These are phyloP conservation scores for Pseudobourletiella spinata DNA, from an alignment of 1,140 invertebrate genomes.

Conservation along the genomic window DNA sequence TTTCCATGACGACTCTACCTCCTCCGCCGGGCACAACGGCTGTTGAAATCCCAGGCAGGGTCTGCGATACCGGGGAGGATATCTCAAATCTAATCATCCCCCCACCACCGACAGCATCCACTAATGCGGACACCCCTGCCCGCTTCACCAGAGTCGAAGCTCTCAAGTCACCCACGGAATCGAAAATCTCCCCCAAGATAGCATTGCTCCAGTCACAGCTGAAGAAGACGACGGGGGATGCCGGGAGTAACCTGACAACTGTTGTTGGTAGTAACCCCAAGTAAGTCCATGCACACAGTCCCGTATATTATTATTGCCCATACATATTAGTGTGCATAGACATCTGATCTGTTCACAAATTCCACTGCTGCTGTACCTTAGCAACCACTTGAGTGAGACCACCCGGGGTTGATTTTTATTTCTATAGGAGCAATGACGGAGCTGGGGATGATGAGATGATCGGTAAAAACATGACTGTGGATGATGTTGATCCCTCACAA, in stretches of 20 bases:
- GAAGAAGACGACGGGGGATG: slow-evolving; percentile 1
- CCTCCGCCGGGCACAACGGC: slow-evolving; percentile 46
- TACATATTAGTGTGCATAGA: no score
- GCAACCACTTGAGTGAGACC: no score
- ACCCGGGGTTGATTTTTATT: no score
- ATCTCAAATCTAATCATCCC: slow-evolving; percentile 46
- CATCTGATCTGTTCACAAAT: no score
- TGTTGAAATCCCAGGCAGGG: background rate
- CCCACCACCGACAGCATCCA: slow-evolving; percentile 38
- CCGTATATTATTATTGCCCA: background rate
- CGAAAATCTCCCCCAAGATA: slow-evolving; percentile 26
- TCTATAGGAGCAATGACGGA: background rate
- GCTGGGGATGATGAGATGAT: background rate
- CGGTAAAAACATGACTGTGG: background rate
- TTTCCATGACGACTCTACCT: slow-evolving; percentile 69
- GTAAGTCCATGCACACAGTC: background rate
- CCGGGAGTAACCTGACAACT: background rate
- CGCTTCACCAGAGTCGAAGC: slow-evolving; percentile 51
- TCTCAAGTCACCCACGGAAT: slow-evolving; percentile 29
- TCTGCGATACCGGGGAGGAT: background rate
- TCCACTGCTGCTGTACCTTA: no score
- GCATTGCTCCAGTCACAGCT: slow-evolving; percentile 21
- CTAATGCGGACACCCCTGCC: slow-evolving; percentile 41
- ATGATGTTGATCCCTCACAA: slow-evolving; percentile 11
- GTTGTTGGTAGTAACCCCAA: background rate